Evolutionary conservation across 2,888 invertebrate species (phyloP).

Genomic region (Synergus umbraculus): DNA sequence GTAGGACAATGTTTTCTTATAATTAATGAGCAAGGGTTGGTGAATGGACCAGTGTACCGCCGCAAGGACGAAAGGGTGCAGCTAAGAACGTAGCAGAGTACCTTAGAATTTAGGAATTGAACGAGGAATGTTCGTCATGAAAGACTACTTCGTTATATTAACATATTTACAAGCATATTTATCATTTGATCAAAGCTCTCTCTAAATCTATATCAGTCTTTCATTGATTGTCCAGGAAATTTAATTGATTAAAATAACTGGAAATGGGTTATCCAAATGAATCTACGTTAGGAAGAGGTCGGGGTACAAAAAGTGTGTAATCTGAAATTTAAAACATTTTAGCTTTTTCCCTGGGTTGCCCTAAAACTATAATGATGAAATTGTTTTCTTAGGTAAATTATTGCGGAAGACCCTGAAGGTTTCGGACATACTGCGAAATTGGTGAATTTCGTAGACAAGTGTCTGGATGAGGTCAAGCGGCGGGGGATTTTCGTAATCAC

Average conservation of each 20-base stretch:
- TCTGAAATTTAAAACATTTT: no score
- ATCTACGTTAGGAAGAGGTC: no score
- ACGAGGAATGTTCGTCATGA: conserved; percentile 65
- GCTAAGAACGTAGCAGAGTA: conserved; percentile 67
- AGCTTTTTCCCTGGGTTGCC: no score
- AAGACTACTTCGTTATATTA: conserved; percentile 64
- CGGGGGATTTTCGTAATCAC: not conserved
- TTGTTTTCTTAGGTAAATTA: not conserved
- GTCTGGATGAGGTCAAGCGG: conserved; percentile 9
- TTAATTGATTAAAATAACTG: no score
- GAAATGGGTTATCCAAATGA: no score
- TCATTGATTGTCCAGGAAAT: no score
- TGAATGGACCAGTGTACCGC: conserved; percentile 71
- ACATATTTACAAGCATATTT: conserved; percentile 53
- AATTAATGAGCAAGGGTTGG: conserved; percentile 72
- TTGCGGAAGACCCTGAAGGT: not conserved
- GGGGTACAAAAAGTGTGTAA: no score
- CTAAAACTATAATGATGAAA: not conserved
- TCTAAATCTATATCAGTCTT: no score
- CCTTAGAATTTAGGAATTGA: conserved; percentile 65
- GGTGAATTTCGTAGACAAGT: not conserved
- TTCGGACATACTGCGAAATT: not conserved
- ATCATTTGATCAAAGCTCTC: conserved; percentile 50
- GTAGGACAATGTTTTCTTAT: conserved; percentile 73
- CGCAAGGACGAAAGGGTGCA: conserved; percentile 69